Percentiles rank a stretch among this genome's conserved stretches.
These are phyloP conservation scores for Anneissia japonica DNA, from an alignment of 35 echinoderm and acorn worm genomes.

Conservation along the genomic window DNA sequence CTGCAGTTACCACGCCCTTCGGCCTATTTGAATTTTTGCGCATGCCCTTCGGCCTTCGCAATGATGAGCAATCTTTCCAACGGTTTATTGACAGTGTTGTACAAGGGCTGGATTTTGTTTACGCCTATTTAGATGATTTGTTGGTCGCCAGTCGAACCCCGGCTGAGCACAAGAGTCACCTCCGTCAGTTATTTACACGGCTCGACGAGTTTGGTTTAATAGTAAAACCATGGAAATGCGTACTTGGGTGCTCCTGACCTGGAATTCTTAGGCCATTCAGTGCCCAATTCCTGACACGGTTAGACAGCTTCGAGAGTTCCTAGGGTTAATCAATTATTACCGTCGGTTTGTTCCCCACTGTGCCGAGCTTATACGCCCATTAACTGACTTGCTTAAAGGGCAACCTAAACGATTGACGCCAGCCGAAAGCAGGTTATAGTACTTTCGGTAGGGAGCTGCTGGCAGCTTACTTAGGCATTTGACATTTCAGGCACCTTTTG, in stretches of 20 bases:
- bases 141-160: no score
- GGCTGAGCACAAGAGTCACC: no score
- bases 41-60: not conserved
- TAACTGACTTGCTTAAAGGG: not conserved
- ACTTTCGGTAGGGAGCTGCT: slow-evolving; percentile 47
- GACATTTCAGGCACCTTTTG: slow-evolving; percentile 36
- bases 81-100: not conserved
- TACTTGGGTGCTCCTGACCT: no score
- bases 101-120: no score
- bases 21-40: not conserved
- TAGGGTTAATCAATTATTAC: slow-evolving; percentile 46
- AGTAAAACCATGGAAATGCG: slow-evolving; percentile 27
- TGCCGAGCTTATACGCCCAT: not conserved
- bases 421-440: slow-evolving; percentile 25
- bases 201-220: slow-evolving; percentile 37
- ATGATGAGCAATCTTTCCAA: not conserved
- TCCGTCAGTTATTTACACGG: no score
- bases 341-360: slow-evolving; percentile 16
- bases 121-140: no score
- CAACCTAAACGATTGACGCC: not conserved
- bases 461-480: slow-evolving; percentile 21
- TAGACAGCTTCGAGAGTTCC: slow-evolving; percentile 1
- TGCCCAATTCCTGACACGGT: not conserved
- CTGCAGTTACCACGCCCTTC: not conserved
- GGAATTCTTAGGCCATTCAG: no score